Evolutionary conservation across 2,797 vertebrate species (phyloP), one percentile per base, ranked within the genome.

Genomic region (Nothura maculosa): DNA sequence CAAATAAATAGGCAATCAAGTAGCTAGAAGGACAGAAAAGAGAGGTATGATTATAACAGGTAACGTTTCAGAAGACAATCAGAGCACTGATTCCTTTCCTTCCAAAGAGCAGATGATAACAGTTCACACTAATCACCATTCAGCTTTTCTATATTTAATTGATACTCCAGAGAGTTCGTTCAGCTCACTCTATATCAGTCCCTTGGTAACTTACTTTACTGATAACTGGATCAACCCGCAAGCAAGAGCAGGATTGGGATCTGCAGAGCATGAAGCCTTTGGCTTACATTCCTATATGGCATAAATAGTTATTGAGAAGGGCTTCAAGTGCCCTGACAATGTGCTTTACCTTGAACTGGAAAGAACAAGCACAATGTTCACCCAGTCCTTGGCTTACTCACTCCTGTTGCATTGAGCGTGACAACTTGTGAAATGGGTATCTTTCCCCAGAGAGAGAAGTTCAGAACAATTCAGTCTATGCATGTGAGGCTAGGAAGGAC

Each of bases 1-100:
- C 87, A 96, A 94, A 96, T 95, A 95, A 95, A 96, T 66, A 96
- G 85, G 80, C 85, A 92, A 96, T 94, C 86, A 90, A 82, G 75
- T 58, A 80, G 50, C 54, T 82, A 89, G 86, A 89, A 89, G 50
- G 90, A 94, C 90, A 94, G 81, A 94, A 79, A 81, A 85, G 66
- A 90, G 58, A 42, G 88, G 79, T 92, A 85, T 0, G 6, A 64
- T 80, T 89, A 85, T 72, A 87, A 85, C 30, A 92, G 79, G 72
- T 69, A 92, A 94, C 86, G 72, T 93, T 60, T 75, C 34, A 78
- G 72, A 87, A 93, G 60, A 60, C 72, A 93, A 72, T 89, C 66
- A 89, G 85, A 87, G 43, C 81, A 87, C 69, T 68, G 90, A 89
- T 90, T 96, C 85, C 47, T 85, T 95, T 94, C 94, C 94, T 93